Base-by-base conservation (phyloP, 2,113 vertebrate species). In the Varanus komodoensis region DNA sequence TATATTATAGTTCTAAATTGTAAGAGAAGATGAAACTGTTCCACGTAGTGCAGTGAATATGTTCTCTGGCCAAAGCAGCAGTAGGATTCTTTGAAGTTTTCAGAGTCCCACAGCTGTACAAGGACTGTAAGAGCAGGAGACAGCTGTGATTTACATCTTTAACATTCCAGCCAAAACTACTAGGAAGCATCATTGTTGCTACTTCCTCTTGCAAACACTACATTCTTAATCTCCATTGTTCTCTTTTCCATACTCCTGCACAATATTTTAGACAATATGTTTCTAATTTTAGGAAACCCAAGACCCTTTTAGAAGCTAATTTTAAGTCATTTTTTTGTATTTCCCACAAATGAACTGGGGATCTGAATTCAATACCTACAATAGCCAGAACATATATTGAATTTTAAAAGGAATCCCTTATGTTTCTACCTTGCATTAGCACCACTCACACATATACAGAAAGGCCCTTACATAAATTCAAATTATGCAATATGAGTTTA, bases 261-360 rank as follows among this genome's bases (percentile, higher is more conserved):
- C 75, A 90, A 9, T 1, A 50, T 54, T 90, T 78, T 57, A 64
- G 23, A 90, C 69, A 82, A 23, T 48, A 86, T 80, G 61, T 68
- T 90, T 80, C 82, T 64, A 78, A 87, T 94, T 89, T 93, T 91
- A 92, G n/a, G 17, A 86, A 89, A 69, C 27, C 25, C 75, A 38
- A 89, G 32, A 64, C 74, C 69, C 9, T 85, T 85, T 57, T 27
- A 88, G 38, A 67, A 68, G 67, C 21, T 82, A 89, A 19, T 88
- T 80, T 80, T 68, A 29, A 38, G 23, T 7, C 34, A 32, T 3
- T 89, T 75, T 44, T 83, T 89, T 68, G 57, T 12, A 21, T 84
- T 84, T 84, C 32, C 8, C 74, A 69, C 61, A 79, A 79, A 14
- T 79, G n/a, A 69, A 85, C 38, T 44, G 38, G 38, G 38, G 38